phyloP scores from a whole-genome alignment of 2,113 vertebrate genomes.

The Nesoenas mayeri region DNA sequence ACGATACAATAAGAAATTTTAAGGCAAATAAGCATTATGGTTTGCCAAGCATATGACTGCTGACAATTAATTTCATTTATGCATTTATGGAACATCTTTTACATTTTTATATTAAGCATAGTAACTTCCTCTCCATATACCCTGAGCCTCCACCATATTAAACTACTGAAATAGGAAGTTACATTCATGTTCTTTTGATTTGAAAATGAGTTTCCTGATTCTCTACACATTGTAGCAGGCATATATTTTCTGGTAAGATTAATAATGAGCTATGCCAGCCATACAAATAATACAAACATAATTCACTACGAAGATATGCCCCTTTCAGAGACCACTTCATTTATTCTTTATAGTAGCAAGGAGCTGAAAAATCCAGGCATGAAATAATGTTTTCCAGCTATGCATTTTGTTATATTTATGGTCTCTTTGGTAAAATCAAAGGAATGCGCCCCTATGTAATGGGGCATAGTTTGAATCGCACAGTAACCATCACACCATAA shows the following conservation, averaged over 20 bases:
- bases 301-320: background rate
- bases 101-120: background rate
- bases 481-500: constrained; percentile 15
- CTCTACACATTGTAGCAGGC: background rate
- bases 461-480: constrained; percentile 40
- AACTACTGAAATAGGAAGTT: background rate
- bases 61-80: background rate
- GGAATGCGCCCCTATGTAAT: constrained; percentile 47
- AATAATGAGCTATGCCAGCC: constrained; percentile 1
- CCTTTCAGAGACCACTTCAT: constrained; percentile 26
- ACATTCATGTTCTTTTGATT: background rate
- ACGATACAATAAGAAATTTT: background rate
- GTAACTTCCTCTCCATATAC: background rate
- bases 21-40: background rate
- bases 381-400: constrained; percentile 53
- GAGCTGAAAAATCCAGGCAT: constrained; percentile 50
- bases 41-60: background rate
- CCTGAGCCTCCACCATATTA: background rate
- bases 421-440: constrained; percentile 62
- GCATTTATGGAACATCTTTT: background rate
- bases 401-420: constrained; percentile 51
- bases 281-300: background rate
- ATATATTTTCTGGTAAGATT: background rate
- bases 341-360: constrained; percentile 17
- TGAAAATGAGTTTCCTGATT: background rate